Evolutionary conservation across 2,113 vertebrate genomes (phyloP), one percentile per base, ranked within the genome.

Genomic region (Clarias macrocephalus): DNA sequence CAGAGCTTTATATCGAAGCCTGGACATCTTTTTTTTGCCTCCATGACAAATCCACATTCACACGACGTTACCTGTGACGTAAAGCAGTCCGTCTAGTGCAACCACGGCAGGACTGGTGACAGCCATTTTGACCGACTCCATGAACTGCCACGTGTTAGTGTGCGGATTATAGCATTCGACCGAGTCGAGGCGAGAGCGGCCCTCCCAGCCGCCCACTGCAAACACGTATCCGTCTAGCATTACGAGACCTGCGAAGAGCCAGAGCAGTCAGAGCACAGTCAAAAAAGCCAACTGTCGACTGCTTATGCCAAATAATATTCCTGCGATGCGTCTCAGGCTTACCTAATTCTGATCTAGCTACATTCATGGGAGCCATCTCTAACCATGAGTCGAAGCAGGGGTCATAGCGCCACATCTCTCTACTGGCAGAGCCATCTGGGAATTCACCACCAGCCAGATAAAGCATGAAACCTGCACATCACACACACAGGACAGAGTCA

Each of bases 381-480:
- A 95, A 89, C 95, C 95, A 96, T 33, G 95, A 94, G 91, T 96
- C 95, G 5, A 95, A 95, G 85, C 95, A 95, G 12, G 95, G 93
- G 91, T 96, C 95, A 11, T 96, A 96, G 28, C 95, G 95, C 95
- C 95, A 96, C 95, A 95, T 95, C 91, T 96, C 95, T 63, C 95
- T 92, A 91, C 95, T 96, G 82, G 95, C 95, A 0, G 95, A 96
- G 82, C 95, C 95, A 0, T 96, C 95, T 0, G 95, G 95, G 90
- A 96, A 96, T 89, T 96, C 95, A 6, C 95, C 95, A 66, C 95
- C 95, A 0, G 94, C 95, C 91, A 96, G 76, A 87, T 95, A 96
- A 68, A 96, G 89, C 42, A 93, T 95, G 2, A 93, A 94, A 79
- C 95, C 95, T 96, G 68, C 13, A 76, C 72, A 37, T 37, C 48